A percentile compares a stretch with the other conserved stretches of the same genome.
phyloP scores from a whole-genome alignment of 92 coral and sea anemone species.

The Montipora capitata region DNA sequence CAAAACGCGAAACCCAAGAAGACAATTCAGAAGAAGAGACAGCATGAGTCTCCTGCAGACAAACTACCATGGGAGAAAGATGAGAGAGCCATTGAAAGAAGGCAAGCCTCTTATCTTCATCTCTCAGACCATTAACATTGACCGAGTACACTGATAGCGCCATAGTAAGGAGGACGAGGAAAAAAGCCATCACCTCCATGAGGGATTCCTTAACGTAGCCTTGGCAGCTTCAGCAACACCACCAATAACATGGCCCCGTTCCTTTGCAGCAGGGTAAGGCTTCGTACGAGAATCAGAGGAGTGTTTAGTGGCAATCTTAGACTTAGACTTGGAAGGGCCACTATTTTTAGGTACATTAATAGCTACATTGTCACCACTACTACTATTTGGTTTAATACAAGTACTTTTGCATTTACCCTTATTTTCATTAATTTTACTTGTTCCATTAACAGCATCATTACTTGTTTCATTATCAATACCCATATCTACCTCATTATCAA shows the following conservation, averaged over 20 bases:
- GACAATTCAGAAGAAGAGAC: neutral
- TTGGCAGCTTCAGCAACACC: neutral
- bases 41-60: constrained; percentile 44
- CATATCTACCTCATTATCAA: no score
- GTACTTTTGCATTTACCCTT: no score
- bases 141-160: neutral
- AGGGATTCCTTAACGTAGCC: neutral
- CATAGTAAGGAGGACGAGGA: neutral
- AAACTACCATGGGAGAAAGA: neutral
- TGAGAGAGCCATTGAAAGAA: neutral
- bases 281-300: no score
- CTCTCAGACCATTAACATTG: constrained; percentile 15
- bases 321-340: no score
- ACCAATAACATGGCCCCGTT: neutral
- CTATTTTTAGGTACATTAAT: no score
- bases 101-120: neutral
- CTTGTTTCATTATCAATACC: no score
- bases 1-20: constrained; percentile 3
- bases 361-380: no score
- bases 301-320: no score
- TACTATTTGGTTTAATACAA: no score
- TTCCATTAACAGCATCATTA: no score
- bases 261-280: neutral
- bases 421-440: no score
- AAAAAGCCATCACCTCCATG: neutral